Evolutionary conservation across 2,888 invertebrate genomes (phyloP).

Genomic region (Ommatoiulus sabulosus): DNA sequence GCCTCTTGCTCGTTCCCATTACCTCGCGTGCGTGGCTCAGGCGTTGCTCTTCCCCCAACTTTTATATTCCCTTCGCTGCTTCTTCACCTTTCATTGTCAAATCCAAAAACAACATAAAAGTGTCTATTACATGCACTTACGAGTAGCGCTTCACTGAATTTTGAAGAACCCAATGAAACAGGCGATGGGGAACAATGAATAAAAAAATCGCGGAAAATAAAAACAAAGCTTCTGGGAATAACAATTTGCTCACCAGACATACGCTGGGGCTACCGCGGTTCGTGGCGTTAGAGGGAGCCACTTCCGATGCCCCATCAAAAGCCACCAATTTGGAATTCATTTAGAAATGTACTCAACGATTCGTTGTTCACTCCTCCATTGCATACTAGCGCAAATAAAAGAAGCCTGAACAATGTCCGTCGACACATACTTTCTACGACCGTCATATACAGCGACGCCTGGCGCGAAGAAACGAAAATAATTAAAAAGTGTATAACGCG

Average conservation of each 20-base stretch:
- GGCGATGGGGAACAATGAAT: conserved; percentile 39
- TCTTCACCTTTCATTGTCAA: conserved; percentile 43
- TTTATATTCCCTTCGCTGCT: conserved; percentile 24
- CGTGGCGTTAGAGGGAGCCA: neutral
- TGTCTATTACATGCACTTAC: conserved; percentile 40
- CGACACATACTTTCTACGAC: no score
- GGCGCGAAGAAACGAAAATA: neutral
- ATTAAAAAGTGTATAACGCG: neutral
- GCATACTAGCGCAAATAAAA: neutral
- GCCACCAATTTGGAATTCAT: neutral
- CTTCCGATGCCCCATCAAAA: neutral
- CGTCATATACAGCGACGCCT: no score
- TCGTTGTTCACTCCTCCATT: neutral
- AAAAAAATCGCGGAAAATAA: conserved; percentile 31
- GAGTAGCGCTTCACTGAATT: conserved; percentile 40
- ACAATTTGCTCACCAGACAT: neutral
- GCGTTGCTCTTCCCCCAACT: neutral
- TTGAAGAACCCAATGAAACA: conserved; percentile 36
- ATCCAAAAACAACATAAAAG: conserved; percentile 43
- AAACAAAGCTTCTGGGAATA: conserved; percentile 7
- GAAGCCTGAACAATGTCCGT: neutral
- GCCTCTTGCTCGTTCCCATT: conserved; percentile 24
- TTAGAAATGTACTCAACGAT: neutral
- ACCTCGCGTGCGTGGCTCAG: neutral
- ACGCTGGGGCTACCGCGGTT: neutral